Conservation (phyloP, 2,113 vertebrate genomes). For the Ptilonorhynchus violaceus region DNA sequence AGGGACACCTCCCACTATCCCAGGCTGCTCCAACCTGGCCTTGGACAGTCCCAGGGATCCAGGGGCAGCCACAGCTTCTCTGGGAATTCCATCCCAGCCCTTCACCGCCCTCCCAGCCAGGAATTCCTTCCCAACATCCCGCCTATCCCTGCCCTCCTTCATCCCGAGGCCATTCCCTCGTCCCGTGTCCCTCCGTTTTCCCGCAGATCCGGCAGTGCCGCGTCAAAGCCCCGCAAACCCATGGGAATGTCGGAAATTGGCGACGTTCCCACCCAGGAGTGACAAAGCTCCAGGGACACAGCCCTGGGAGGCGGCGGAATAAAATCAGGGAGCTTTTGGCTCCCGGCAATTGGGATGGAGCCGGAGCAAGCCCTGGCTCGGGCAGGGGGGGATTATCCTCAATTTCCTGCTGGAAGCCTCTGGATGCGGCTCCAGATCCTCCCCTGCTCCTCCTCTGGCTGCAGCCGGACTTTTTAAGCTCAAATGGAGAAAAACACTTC, state of each 20-base stretch:
- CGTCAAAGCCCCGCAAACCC: background rate
- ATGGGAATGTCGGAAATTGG: background rate
- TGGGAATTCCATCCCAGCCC: rapidly evolving
- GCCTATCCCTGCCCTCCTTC: background rate
- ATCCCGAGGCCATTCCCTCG: background rate
- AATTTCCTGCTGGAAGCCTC: background rate
- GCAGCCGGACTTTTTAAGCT: background rate
- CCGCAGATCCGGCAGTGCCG: background rate
- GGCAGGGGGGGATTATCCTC: background rate
- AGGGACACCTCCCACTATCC: background rate
- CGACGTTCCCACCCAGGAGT: background rate
- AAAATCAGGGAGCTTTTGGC: background rate
- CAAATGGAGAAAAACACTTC: background rate
- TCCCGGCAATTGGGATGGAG: background rate
- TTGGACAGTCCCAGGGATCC: background rate
- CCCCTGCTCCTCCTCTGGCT: background rate
- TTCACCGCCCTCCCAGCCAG: rapidly evolving
- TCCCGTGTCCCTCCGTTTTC: background rate
- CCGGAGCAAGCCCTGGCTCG: background rate
- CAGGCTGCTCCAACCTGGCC: background rate
- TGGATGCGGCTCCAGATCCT: background rate
- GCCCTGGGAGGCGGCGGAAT: background rate
- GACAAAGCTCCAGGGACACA: background rate
- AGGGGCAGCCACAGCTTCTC: background rate
- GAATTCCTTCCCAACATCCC: background rate